A percentile compares a stretch with the other conserved stretches of the same genome.
phyloP scores from a whole-genome alignment of 2,888 invertebrate genomes.

The Polydesmus complanatus region DNA sequence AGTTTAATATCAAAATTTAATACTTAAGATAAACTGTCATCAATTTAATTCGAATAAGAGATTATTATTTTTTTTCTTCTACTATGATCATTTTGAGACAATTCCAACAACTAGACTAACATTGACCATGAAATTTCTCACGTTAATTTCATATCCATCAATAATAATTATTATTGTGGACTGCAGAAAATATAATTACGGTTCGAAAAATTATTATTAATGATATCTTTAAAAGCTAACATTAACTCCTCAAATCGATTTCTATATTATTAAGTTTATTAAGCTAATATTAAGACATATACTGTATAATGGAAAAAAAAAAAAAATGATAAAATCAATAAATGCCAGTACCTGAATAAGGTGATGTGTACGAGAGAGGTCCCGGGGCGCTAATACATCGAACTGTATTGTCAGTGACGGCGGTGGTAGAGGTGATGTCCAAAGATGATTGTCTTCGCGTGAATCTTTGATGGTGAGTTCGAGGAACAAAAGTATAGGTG shows the following conservation, averaged over 20 bases:
- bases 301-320: neutral
- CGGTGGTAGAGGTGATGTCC: neutral
- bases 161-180: too few species aligned
- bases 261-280: neutral
- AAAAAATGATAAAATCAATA: neutral
- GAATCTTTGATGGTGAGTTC: neutral
- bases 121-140: too few species aligned
- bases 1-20: too few species aligned
- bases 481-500: neutral
- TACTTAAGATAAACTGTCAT: too few species aligned
- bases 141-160: too few species aligned
- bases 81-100: too few species aligned
- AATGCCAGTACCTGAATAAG: neutral
- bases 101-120: too few species aligned
- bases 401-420: neutral
- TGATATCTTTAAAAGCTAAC: neutral
- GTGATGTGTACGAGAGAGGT: neutral
- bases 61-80: too few species aligned
- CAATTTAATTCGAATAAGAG: too few species aligned
- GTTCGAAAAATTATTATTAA: too few species aligned
- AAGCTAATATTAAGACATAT: neutral
- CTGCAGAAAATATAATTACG: too few species aligned
- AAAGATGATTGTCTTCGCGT: conserved; percentile 3
- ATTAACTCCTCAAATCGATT: neutral
- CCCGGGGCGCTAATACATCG: conserved; percentile 6